Conservation (phyloP, 2,113 vertebrate genomes). For the Polyodon spathula region DNA sequence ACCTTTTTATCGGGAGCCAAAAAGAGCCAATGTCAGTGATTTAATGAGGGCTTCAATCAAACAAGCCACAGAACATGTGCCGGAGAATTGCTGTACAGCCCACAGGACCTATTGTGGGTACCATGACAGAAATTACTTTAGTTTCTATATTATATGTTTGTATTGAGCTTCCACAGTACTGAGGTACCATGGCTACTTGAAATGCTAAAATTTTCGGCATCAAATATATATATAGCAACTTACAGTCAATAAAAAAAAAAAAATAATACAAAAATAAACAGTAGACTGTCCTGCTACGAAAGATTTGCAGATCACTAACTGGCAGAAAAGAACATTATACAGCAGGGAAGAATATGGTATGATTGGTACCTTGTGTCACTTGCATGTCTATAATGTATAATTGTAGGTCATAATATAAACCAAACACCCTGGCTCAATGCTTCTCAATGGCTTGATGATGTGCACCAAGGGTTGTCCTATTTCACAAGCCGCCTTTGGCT, state of each 20-base stretch:
- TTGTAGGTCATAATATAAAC: not conserved
- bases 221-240: no score
- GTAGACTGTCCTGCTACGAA: no score
- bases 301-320: no score
- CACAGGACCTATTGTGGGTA: constrained; percentile 60
- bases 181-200: no score
- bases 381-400: not conserved
- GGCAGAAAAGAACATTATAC: no score
- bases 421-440: not conserved
- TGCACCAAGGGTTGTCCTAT: constrained; percentile 6
- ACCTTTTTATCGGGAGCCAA: constrained; percentile 47
- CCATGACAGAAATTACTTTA: constrained; percentile 39
- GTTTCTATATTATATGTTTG: constrained; percentile 49
- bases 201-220: no score
- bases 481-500: constrained; percentile 32
- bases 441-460: not conserved
- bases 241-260: no score
- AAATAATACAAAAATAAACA: no score
- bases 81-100: constrained; percentile 48
- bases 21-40: constrained; percentile 57
- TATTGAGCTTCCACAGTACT: constrained; percentile 50
- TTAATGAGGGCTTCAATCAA: constrained; percentile 65
- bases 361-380: no score
- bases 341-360: no score
- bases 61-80: constrained; percentile 58